A percentile compares a stretch with the other conserved stretches of the same genome.
Evolutionary conservation across 2,113 vertebrate genomes (phyloP).

Genomic region (Psilopsiagon aurifrons): DNA sequence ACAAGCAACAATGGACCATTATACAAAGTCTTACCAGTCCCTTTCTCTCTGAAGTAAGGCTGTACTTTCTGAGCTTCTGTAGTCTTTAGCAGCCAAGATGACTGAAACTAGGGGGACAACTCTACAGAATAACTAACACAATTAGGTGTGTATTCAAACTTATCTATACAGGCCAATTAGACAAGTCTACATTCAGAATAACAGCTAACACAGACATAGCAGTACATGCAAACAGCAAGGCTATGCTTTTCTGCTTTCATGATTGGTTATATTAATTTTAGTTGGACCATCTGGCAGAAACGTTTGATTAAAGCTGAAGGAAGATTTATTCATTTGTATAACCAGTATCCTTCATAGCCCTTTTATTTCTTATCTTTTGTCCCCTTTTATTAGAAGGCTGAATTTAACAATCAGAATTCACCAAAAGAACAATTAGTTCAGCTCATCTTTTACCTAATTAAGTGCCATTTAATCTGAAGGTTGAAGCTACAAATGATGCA

Average conservation of each 20-base stretch:
- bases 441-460: not conserved
- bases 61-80: not conserved
- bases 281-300: not conserved
- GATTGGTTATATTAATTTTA: not conserved
- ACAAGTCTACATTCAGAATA: not conserved
- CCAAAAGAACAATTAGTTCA: not conserved
- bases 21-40: not conserved
- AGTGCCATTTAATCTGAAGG: not conserved
- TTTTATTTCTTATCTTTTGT: not conserved
- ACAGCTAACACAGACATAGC: not conserved
- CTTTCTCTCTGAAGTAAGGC: not conserved
- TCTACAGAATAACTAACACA: not conserved
- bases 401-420: not conserved
- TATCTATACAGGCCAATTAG: not conserved
- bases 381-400: not conserved
- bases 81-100: not conserved
- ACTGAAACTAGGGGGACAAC: not conserved
- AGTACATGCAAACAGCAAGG: not conserved
- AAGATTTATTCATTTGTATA: not conserved
- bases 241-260: not conserved
- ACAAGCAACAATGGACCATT: not conserved
- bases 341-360: not conserved
- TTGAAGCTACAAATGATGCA: not conserved
- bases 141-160: not conserved
- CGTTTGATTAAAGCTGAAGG: not conserved